phyloP scores from a whole-genome alignment of 2,113 vertebrate species.

The Trogon melanurus region DNA sequence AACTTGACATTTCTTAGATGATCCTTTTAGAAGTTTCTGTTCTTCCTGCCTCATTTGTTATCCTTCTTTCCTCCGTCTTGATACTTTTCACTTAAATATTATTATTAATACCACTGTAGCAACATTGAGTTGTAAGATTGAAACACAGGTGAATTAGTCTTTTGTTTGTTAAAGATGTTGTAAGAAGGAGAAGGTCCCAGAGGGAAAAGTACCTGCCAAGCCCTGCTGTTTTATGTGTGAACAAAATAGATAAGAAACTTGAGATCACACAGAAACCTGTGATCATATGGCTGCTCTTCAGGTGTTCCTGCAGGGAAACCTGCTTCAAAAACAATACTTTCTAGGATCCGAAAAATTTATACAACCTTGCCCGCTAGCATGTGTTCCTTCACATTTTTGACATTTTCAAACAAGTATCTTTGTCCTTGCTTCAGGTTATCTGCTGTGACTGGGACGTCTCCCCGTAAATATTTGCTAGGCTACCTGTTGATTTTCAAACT shows the following conservation, averaged over 20 bases:
- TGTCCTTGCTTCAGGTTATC: not conserved
- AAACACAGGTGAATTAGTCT: not conserved
- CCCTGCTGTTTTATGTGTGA: not conserved
- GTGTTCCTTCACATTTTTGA: not conserved
- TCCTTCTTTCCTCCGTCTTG: not conserved
- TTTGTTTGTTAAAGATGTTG: not conserved
- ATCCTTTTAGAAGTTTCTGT: not conserved
- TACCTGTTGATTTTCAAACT: not conserved
- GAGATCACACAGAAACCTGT: not conserved
- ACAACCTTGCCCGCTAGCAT: not conserved
- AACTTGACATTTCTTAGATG: not conserved
- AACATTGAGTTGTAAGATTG: not conserved
- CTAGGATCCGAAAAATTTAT: not conserved
- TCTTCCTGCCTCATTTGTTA: not conserved
- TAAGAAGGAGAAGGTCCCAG: not conserved
- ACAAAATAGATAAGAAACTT: not conserved
- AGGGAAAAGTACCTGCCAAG: not conserved
- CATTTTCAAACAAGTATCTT: not conserved
- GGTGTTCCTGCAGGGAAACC: not conserved
- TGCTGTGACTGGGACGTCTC: not conserved
- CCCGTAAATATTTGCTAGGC: not conserved
- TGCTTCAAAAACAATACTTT: not conserved
- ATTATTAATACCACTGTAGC: not conserved
- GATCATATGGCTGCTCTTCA: not conserved
- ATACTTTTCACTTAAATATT: not conserved